Base-by-base conservation (phyloP, 2,113 vertebrate genomes). In the Eolophus roseicapilla region DNA sequence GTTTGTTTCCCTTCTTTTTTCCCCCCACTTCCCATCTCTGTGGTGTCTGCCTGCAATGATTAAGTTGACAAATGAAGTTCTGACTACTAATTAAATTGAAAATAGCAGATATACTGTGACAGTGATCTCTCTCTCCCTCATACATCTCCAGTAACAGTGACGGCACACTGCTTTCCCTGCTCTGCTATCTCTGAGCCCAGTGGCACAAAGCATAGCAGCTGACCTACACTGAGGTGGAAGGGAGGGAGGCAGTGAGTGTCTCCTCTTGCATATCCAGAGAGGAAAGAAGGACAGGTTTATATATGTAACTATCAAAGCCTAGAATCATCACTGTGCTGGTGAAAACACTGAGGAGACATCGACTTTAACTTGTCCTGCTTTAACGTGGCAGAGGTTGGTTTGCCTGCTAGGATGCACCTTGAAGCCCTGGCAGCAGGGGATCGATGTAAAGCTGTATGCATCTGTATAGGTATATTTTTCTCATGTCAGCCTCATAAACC, bases 11-110 rank as follows among this genome's bases (percentile, higher is more conserved):
- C 73, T 52, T 13, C 52, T 59, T n/a, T 49, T 14, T 14, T 3
- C 11, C 19, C 6, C 8, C 46, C 31, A 27, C 74, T 93, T 90
- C 60, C 70, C 85, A 90, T 90, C 85, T 95, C 89, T 82, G 50
- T 15, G 0, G 79, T 90, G 89, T 93, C 96, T 96, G 93, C 84
- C 91, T 92, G 69, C 78, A 94, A 93, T 91, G 93, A 97, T 96
- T 96, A 96, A 96, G 92, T 92, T 93, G 94, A 97, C 92, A 96
- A 94, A 97, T 96, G 88, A 96, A 97, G 92, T 96, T 92, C 88
- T 94, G 95, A 92, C 88, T 95, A 93, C 82, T 97, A 97, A 96
- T 96, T 96, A 93, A 90, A 96, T 71, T 95, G 93, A 97, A 94
- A 97, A 95, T 77, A 96, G 91, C 84, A 94, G 86, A 73, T 90